Percentiles rank a stretch among this genome's conserved stretches.
Conservation (phyloP, 1,140 invertebrate species). For the Elysia chlorotica region DNA sequence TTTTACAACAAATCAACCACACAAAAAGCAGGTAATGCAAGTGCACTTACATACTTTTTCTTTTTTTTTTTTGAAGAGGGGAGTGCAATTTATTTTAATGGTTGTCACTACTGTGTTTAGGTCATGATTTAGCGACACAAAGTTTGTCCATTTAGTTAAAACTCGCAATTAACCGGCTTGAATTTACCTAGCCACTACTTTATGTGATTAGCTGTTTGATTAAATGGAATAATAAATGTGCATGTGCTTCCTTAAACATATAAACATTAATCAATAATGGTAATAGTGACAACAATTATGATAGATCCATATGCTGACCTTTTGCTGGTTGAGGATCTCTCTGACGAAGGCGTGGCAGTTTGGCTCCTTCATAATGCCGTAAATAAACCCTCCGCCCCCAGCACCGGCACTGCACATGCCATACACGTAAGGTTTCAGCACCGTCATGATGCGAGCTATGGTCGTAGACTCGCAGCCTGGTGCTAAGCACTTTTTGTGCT, state of each 20-base stretch:
- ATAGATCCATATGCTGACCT: constrained; percentile 11
- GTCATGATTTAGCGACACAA: too few relatives aligned
- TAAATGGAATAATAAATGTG: not conserved
- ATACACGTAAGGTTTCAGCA: constrained; percentile 47
- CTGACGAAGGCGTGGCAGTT: constrained; percentile 32
- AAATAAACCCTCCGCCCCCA: constrained; percentile 65
- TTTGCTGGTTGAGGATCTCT: constrained; percentile 26
- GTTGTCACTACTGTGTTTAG: too few relatives aligned
- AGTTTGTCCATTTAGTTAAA: too few relatives aligned
- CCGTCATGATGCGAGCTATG: constrained; percentile 54
- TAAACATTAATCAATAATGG: not conserved
- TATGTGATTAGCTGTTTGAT: too few relatives aligned
- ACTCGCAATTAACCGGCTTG: not conserved
- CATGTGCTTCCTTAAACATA: not conserved
- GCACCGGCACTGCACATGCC: constrained; percentile 62
- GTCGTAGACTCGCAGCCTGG: constrained; percentile 63
- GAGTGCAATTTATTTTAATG: too few relatives aligned
- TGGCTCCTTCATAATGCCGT: constrained; percentile 55
- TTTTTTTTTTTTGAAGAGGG: too few relatives aligned
- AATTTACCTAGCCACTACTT: too few relatives aligned
- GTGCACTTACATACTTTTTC: too few relatives aligned
- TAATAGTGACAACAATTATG: not conserved
- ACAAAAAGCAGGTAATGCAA: too few relatives aligned
- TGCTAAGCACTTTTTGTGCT: constrained; percentile 64
- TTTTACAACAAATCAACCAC: too few relatives aligned